Percentiles rank a stretch among this genome's conserved stretches.
phyloP scores from a whole-genome alignment of 2,113 vertebrate species.

The Terrapene triunguis region DNA sequence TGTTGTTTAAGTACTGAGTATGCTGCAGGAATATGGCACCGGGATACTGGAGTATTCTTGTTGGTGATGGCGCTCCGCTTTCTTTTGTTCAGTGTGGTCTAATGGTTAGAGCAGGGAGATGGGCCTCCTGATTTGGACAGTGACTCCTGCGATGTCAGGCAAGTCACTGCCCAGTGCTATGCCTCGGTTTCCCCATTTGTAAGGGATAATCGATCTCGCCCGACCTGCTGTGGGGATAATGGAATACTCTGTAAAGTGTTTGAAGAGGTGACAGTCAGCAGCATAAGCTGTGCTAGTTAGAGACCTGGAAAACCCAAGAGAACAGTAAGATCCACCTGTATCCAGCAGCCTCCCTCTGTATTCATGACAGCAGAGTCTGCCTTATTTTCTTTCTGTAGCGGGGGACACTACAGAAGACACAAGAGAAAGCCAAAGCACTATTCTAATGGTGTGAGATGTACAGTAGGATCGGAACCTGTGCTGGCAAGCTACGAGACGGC shows the following conservation, averaged over 20 bases:
- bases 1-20: neutral
- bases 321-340: neutral
- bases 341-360: neutral
- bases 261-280: neutral
- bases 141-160: neutral
- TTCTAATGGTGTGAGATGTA: neutral
- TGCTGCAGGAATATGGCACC: neutral
- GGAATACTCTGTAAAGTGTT: neutral
- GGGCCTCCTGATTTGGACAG: neutral
- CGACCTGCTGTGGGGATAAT: neutral
- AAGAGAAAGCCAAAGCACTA: neutral
- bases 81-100: neutral
- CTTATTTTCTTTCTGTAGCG: neutral
- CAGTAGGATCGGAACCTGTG: neutral
- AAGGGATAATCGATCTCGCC: neutral
- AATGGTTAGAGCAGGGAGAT: neutral
- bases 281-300: neutral
- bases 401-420: neutral
- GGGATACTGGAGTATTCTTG: rapidly evolving
- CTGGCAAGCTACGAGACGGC: neutral
- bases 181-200: neutral
- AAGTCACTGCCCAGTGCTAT: rapidly evolving
- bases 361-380: neutral
- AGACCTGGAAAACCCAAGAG: neutral
- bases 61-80: rapidly evolving